Evolutionary conservation across 2,797 vertebrate species (phyloP), one percentile per base, ranked within the genome.

Genomic region (Sebastes diploproa): DNA sequence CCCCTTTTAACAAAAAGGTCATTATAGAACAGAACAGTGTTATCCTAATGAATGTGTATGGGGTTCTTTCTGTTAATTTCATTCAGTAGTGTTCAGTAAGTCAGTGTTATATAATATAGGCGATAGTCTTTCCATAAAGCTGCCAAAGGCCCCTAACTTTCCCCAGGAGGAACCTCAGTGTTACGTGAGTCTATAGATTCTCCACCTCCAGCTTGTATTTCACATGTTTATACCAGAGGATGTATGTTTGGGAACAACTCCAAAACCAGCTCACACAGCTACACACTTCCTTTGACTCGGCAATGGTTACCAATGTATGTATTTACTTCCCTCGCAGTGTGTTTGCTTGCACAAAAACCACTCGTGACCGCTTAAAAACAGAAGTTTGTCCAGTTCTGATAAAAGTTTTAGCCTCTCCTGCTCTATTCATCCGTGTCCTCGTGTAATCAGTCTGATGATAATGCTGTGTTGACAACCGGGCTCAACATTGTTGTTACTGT

Each of bases 181-280:
- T 50, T 69, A 65, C 58, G 20, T 20, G 23, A 72, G 65, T 78
- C 50, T 84, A 52, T 82, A 78, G 86, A 83, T 88, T 87, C 86
- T 85, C 70, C 80, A 87, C 64, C 55, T 80, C 63, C 70, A 72
- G 68, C 76, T 84, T 77, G 72, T 86, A 91, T 94, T 91, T 94
- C 69, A 88, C 81, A 83, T 77, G 75, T 84, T 68, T 77, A 25
- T 86, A 81, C 63, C 65, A 80, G 72, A 87, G 77, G 80, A 81
- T 86, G 69, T 81, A 72, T 81, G 77, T 23, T 68, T 86, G 72
- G 67, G 77, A 83, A 38, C 50, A 75, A 67, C 69, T 56, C 63
- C 69, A 69, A 75, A 50, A 66, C 20, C 2, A 36, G 58, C 78
- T 64, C 25, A 20, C 23, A 20, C 74, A 86, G 59, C 81, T 74